Base-by-base conservation (phyloP, 1,140 invertebrate genomes). In the Aporrectodea caliginosa region DNA sequence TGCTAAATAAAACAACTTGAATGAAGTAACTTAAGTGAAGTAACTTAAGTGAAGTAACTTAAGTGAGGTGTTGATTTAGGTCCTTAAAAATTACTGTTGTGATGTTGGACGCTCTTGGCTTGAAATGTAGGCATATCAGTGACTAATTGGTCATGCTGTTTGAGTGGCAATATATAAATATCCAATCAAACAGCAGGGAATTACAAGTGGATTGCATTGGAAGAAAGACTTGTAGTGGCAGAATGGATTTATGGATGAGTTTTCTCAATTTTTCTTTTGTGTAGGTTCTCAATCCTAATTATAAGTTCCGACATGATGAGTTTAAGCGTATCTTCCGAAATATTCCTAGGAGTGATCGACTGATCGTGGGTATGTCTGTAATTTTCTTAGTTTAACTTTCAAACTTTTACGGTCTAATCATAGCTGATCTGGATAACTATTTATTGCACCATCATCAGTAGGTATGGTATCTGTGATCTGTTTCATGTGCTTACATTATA, bases 281-380 rank as follows among this genome's bases (percentile, higher is more conserved):
- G 35, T 80, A 89, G 89, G 92, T 95, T 68, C 90, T 96, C 43
- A 96, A 95, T 89, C 94, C 95, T 34, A 96, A 94, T 0, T 98
- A 97, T 86, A 97, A 97, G 89, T 95, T 94, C 72, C 91, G 94
- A 81, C 94, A 93, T 58, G 94, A 95, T 83, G 95, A 97, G 88
- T 97, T 97, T 86, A 95, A 94, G 85, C 91, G 93, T 85, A 92
- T 96, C 82, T 98, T 98, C 87, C 95, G 95, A 88, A 94, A 96
- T 79, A 34, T 97, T 74, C 95, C 95, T 30, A 91, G 92, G 83
- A 94, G 95, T 85, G 95, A 98, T 88, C 90, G 95, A 83, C 91
- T 98, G 79, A 92, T 98, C 87, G 95, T 97, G 84, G 95, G 95
- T 96, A 33, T 27, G 31, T 79, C 29, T 74, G 35, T 33, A 16